Evolutionary conservation across 2,113 vertebrate species (phyloP).

Genomic region (Gymnobelideus leadbeateri): DNA sequence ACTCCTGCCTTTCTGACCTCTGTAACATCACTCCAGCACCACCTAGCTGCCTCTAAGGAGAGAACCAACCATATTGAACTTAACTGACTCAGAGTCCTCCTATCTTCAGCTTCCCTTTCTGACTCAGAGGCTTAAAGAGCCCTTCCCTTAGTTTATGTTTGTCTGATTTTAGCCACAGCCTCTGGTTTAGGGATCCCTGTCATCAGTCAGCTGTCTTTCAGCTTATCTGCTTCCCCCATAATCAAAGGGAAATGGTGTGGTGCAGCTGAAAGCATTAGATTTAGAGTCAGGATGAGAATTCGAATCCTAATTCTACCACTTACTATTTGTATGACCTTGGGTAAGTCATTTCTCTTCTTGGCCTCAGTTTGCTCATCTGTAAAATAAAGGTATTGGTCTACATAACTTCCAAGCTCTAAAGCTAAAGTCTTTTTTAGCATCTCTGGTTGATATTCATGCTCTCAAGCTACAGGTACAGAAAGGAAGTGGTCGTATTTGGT

Average conservation of each 20-base stretch:
- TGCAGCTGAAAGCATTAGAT: neutral
- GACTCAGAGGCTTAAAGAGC: neutral
- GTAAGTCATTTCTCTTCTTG: neutral
- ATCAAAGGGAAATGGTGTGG: neutral
- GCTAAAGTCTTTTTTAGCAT: neutral
- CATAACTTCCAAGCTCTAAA: neutral
- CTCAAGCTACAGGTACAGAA: constrained; percentile 60
- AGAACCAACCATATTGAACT: too few relatives aligned
- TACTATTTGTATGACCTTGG: neutral
- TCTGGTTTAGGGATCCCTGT: neutral
- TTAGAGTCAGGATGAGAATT: neutral
- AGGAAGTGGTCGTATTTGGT: constrained; percentile 44
- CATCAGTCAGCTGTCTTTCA: neutral
- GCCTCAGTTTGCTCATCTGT: neutral
- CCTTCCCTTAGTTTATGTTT: neutral
- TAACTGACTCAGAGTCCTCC: neutral
- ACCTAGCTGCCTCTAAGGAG: neutral
- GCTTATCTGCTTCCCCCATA: neutral
- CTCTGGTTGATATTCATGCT: constrained; percentile 54
- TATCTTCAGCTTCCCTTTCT: neutral
- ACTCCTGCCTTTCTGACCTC: neutral
- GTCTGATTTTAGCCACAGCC: neutral
- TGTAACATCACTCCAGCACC: neutral
- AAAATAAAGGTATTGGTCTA: neutral
- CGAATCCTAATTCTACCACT: neutral